phyloP scores from a whole-genome alignment of 2,888 invertebrate genomes.

The Thyatira batis region DNA sequence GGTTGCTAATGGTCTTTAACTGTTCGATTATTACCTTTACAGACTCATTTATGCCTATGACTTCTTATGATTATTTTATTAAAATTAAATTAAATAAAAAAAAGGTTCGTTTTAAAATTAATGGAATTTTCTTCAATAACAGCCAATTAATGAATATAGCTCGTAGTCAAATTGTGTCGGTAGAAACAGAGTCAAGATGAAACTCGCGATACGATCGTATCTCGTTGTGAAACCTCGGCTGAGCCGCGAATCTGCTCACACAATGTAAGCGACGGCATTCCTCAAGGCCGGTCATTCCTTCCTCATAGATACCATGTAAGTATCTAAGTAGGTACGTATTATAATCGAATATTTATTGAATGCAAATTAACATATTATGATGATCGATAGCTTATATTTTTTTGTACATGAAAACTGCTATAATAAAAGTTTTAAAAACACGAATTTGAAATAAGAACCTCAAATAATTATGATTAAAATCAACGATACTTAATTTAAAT shows the following conservation, averaged over 20 bases:
- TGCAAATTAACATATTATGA: slow-evolving; percentile 29
- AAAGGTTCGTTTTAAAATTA: slow-evolving; percentile 21
- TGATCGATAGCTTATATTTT: slow-evolving; percentile 14
- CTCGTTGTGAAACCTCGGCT: slow-evolving; percentile 34
- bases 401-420: slow-evolving; percentile 12
- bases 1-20: too few species aligned
- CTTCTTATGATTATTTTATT: slow-evolving; percentile 18
- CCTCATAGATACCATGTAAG: slow-evolving; percentile 34
- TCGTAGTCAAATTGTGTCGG: slow-evolving; percentile 15
- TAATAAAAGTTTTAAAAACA: neutral
- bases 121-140: slow-evolving; percentile 24
- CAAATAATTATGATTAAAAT: too few species aligned
- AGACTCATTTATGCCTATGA: too few species aligned
- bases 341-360: slow-evolving; percentile 36
- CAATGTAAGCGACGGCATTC: slow-evolving; percentile 58
- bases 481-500: too few species aligned
- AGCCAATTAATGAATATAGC: slow-evolving; percentile 27
- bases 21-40: too few species aligned
- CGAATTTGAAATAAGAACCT: neutral
- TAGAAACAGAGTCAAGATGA: slow-evolving; percentile 31
- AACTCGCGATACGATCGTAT: slow-evolving; percentile 46
- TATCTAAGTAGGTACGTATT: slow-evolving; percentile 27
- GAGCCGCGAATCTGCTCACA: slow-evolving; percentile 30
- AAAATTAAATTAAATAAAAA: slow-evolving; percentile 25
- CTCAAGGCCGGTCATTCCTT: slow-evolving; percentile 72